phyloP scores from a whole-genome alignment of 2,797 vertebrate genomes.

The Petrocephalus schoutedeni region DNA sequence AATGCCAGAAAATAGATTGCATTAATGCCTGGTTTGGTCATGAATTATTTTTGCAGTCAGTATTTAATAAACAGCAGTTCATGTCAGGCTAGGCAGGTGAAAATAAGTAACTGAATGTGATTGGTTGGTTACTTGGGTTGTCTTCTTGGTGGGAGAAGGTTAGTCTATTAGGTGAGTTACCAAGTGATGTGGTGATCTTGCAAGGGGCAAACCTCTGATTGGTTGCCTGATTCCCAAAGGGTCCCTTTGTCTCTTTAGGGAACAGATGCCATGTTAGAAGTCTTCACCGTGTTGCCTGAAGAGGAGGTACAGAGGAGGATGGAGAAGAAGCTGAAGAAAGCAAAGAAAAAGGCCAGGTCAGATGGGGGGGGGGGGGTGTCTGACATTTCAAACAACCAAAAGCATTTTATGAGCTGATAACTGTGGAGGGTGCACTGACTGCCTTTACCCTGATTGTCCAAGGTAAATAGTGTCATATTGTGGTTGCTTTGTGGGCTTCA shows the following conservation, averaged over 20 bases:
- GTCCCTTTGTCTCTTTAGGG: slow-evolving; percentile 59
- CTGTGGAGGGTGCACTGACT: background rate
- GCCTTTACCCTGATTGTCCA: background rate
- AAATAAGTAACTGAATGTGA: background rate
- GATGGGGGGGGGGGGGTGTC: slow-evolving; percentile 19
- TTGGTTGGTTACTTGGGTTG: background rate
- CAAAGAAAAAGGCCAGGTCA: slow-evolving; percentile 83
- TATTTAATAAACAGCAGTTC: background rate
- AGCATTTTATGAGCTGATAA: background rate
- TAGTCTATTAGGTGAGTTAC: background rate
- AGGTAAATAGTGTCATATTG: background rate
- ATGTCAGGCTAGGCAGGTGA: background rate
- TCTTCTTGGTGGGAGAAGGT: background rate
- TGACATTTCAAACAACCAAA: background rate
- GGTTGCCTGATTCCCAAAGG: background rate
- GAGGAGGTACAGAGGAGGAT: slow-evolving; percentile 76
- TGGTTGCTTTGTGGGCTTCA: background rate
- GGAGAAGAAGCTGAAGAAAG: slow-evolving; percentile 81
- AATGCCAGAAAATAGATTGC: background rate
- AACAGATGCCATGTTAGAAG: slow-evolving; percentile 74
- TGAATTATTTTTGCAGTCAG: background rate
- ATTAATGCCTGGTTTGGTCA: background rate
- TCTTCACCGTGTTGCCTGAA: slow-evolving; percentile 78
- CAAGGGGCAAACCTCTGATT: background rate
- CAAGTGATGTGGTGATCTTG: background rate